These are phyloP conservation scores for Euthynnus affinis DNA, from an alignment of 2,797 vertebrate genomes.

Conservation along the genomic window DNA sequence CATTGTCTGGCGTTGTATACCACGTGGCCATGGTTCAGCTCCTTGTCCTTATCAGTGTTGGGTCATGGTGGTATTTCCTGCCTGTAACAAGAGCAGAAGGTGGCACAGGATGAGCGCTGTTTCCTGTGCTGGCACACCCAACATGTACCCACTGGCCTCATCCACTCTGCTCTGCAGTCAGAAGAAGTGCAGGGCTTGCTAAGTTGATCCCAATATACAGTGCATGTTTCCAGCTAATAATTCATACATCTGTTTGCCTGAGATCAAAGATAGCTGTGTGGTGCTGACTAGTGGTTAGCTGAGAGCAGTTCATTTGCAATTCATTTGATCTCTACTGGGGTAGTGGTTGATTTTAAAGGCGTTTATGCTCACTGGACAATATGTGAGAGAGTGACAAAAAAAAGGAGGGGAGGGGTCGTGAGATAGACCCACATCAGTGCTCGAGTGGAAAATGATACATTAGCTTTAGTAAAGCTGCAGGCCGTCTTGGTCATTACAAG, in stretches of 20 bases:
- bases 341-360: slow-evolving; percentile 2
- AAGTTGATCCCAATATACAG: slow-evolving; percentile 5
- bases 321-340: slow-evolving; percentile 24
- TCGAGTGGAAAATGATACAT: background rate
- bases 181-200: slow-evolving; percentile 34
- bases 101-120: slow-evolving; percentile 85
- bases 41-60: slow-evolving; percentile 80
- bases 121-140: slow-evolving; percentile 85
- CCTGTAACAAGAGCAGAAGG: slow-evolving; percentile 75
- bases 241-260: slow-evolving; percentile 43
- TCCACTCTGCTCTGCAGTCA: slow-evolving; percentile 26
- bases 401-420: background rate
- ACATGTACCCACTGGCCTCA: slow-evolving; percentile 54
- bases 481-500: background rate
- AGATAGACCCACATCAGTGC: background rate
- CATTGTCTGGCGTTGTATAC: slow-evolving; percentile 62
- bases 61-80: slow-evolving; percentile 85
- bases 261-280: slow-evolving; percentile 47
- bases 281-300: slow-evolving; percentile 11
- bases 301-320: slow-evolving; percentile 21
- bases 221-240: slow-evolving; percentile 22
- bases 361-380: background rate
- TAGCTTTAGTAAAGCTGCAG: background rate
- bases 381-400: background rate
- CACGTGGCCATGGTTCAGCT: slow-evolving; percentile 63